Evolutionary conservation across 2,888 invertebrate species (phyloP).

Genomic region (Hermaeophaga mercurialis): DNA sequence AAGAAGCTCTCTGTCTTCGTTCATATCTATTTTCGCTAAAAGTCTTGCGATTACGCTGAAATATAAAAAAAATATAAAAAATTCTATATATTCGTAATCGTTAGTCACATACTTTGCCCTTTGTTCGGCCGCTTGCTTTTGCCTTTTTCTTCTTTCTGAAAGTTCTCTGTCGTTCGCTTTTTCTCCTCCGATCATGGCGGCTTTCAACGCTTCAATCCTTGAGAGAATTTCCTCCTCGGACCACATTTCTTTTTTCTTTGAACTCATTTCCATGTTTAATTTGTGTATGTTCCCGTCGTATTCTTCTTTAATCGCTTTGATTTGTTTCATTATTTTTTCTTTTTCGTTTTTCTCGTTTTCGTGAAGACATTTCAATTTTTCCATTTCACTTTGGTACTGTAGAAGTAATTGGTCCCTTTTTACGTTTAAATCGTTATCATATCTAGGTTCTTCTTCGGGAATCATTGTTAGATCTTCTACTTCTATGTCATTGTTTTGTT

Average conservation of each 20-base stretch:
- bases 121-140: conserved; percentile 73
- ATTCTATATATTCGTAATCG: neutral
- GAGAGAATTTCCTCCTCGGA: conserved; percentile 56
- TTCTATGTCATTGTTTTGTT: conserved; percentile 41
- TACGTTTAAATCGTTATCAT: conserved; percentile 44
- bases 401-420: conserved; percentile 55
- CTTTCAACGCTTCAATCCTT: conserved; percentile 64
- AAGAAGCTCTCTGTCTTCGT: conserved; percentile 71
- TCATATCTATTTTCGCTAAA: conserved; percentile 65
- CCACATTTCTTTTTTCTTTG: conserved; percentile 58
- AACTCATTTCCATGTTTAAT: conserved; percentile 66
- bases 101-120: conserved; percentile 54
- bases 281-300: conserved; percentile 63
- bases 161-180: conserved; percentile 72
- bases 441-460: conserved; percentile 34
- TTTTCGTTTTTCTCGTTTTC: conserved; percentile 56
- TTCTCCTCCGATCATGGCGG: conserved; percentile 81
- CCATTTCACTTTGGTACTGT: conserved; percentile 63
- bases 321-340: conserved; percentile 54
- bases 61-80: too few relatives aligned
- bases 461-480: conserved; percentile 45
- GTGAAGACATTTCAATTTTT: conserved; percentile 54
- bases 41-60: conserved; percentile 63
- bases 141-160: conserved; percentile 69
- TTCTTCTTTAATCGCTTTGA: conserved; percentile 63